phyloP scores from a whole-genome alignment of 2,888 invertebrate genomes.

The Drosophila fulvimacula region DNA sequence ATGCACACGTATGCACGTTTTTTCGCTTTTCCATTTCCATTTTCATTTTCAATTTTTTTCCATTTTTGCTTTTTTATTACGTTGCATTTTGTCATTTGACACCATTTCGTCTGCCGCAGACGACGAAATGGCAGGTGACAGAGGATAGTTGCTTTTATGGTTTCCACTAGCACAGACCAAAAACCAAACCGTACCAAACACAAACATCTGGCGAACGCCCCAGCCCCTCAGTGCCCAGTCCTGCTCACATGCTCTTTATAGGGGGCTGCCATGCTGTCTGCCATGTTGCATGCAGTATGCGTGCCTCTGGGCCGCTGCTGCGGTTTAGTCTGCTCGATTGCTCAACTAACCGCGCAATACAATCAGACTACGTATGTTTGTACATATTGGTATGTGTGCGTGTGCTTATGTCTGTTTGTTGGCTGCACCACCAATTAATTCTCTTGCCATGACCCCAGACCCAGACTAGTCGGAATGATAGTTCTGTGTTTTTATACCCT shows the following conservation, averaged over 20 bases:
- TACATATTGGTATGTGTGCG: background rate
- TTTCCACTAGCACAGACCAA: slow-evolving; percentile 53
- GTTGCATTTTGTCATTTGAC: slow-evolving; percentile 76
- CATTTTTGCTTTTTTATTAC: slow-evolving; percentile 44
- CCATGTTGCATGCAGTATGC: slow-evolving; percentile 43
- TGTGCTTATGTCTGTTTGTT: slow-evolving; percentile 20
- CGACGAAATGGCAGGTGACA: slow-evolving; percentile 37
- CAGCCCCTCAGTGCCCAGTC: background rate
- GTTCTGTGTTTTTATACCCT: background rate
- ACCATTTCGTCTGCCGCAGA: slow-evolving; percentile 70
- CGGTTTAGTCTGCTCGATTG: slow-evolving; percentile 71
- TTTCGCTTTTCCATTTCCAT: slow-evolving; percentile 22
- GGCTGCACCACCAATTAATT: slow-evolving; percentile 67
- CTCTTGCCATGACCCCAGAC: slow-evolving; percentile 39
- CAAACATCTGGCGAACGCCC: slow-evolving; percentile 44
- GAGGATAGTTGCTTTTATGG: slow-evolving; percentile 66
- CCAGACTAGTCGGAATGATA: slow-evolving; percentile 20
- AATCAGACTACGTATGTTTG: slow-evolving; percentile 16
- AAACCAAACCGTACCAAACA: slow-evolving; percentile 48
- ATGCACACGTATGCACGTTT: slow-evolving; percentile 43
- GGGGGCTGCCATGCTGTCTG: slow-evolving; percentile 47
- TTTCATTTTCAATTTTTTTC: slow-evolving; percentile 31
- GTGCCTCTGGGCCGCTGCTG: slow-evolving; percentile 51
- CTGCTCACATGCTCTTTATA: background rate
- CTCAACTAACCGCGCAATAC: slow-evolving; percentile 68